phyloP scores from a whole-genome alignment of 2,113 vertebrate species.

The Brienomyrus brachyistius region DNA sequence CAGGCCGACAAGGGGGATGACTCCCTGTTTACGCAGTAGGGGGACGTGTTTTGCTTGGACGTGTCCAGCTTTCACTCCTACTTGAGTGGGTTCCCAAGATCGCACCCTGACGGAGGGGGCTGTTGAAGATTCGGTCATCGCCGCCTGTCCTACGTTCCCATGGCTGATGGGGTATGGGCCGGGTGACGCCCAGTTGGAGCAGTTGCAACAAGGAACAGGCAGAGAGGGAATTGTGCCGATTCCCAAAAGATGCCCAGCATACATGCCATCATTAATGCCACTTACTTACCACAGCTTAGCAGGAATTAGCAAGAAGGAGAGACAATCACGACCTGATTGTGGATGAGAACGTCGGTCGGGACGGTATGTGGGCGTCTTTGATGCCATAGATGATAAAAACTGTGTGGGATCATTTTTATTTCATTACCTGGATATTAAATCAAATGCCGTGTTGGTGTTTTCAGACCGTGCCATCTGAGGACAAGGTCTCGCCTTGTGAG shows the following conservation, averaged over 20 bases:
- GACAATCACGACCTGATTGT: neutral
- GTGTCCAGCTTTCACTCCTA: neutral
- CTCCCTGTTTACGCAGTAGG: neutral
- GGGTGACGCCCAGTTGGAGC: neutral
- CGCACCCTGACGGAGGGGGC: too few relatives aligned
- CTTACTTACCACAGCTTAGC: neutral
- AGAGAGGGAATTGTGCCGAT: neutral
- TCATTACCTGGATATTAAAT: neutral
- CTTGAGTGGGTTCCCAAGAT: neutral
- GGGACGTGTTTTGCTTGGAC: constrained; percentile 5
- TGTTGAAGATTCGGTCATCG: neutral
- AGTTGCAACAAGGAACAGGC: neutral
- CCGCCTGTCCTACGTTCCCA: neutral
- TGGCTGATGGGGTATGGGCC: neutral
- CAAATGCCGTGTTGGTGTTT: neutral
- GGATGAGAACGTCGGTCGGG: neutral
- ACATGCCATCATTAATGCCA: neutral
- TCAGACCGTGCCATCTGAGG: neutral
- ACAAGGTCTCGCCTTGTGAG: neutral
- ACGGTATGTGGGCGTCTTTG: neutral
- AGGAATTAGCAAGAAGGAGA: neutral
- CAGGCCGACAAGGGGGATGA: neutral
- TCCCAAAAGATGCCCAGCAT: neutral
- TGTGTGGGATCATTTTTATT: neutral
- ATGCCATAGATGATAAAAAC: neutral